Percentiles rank a stretch among this genome's conserved stretches.
These are phyloP conservation scores for Garra rufa DNA, from an alignment of 2,113 vertebrate species.

Conservation along the genomic window DNA sequence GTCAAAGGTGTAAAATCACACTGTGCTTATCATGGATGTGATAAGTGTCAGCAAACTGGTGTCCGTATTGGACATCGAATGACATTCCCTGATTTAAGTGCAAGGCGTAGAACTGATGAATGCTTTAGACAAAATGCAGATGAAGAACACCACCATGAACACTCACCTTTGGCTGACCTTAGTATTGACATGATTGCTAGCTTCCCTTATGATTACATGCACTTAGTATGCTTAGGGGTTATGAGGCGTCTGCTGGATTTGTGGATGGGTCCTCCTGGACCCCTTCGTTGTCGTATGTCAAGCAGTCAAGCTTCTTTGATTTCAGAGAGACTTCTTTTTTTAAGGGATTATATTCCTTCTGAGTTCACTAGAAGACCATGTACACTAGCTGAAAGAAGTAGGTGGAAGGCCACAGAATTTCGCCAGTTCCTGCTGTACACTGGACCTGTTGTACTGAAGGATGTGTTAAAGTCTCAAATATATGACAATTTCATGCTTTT, in stretches of 20 bases:
- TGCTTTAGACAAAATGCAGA: conserved; percentile 17
- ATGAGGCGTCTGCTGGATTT: conserved; percentile 29
- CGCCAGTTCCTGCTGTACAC: background rate
- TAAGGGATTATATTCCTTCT: background rate
- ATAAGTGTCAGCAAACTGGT: conserved; percentile 14
- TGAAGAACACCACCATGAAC: conserved; percentile 24
- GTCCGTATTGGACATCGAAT: conserved; percentile 8
- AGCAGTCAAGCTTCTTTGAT: conserved; percentile 1
- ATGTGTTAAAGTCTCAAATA: too few relatives aligned
- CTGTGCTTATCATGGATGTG: conserved; percentile 20
- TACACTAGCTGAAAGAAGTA: too few relatives aligned
- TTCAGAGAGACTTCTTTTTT: conserved; percentile 24
- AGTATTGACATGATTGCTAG: conserved; percentile 26
- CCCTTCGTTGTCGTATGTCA: conserved; percentile 20
- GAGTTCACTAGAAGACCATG: conserved; percentile 39
- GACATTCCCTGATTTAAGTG: conserved; percentile 40
- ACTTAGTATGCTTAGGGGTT: conserved; percentile 40
- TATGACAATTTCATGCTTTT: too few relatives aligned
- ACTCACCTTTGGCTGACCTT: conserved; percentile 19
- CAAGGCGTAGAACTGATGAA: conserved; percentile 32
- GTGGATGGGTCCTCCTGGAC: conserved; percentile 23
- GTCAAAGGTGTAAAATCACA: conserved; percentile 30
- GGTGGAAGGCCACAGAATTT: background rate
- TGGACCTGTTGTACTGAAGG: background rate
- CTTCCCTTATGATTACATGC: conserved; percentile 41